Conservation (phyloP, 1,140 invertebrate species). For the Spodoptera frugiperda region DNA sequence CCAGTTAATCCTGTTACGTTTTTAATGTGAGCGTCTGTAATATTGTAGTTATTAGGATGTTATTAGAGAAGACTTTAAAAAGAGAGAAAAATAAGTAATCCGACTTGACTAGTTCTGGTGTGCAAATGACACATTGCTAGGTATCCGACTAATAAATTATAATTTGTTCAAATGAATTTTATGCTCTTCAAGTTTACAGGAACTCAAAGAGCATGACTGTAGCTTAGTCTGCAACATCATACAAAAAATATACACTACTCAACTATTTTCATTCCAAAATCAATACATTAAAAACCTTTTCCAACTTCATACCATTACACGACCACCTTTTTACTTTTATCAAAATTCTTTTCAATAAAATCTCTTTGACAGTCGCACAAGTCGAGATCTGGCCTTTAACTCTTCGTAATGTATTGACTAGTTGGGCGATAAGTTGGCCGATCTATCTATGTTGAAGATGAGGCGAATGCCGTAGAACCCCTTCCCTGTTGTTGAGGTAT, state of each 20-base stretch:
- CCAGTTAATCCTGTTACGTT: conserved; percentile 48
- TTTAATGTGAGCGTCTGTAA: not conserved
- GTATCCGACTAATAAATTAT: too few species aligned
- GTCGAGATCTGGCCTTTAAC: conserved; percentile 2
- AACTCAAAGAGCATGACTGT: too few species aligned
- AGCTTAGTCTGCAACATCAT: too few species aligned
- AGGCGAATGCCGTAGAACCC: conserved; percentile 24
- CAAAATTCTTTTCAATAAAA: conserved; percentile 33
- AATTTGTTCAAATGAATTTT: too few species aligned
- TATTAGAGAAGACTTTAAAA: too few species aligned
- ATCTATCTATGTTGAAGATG: conserved; percentile 7
- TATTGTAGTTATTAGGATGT: not conserved
- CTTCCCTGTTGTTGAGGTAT: conserved; percentile 24
- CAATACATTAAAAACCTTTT: conserved; percentile 16
- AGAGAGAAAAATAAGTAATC: too few species aligned
- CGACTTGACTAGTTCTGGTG: too few species aligned
- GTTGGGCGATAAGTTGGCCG: not conserved
- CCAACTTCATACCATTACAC: conserved; percentile 17
- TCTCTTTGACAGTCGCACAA: conserved; percentile 21
- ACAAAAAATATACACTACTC: not conserved
- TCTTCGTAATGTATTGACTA: not conserved
- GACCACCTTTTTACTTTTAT: conserved; percentile 8
- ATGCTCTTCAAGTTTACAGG: too few species aligned
- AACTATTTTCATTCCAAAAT: not conserved
- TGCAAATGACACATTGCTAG: too few species aligned